Conservation (phyloP, 1,140 invertebrate species). For the Drosophila truncata region DNA sequence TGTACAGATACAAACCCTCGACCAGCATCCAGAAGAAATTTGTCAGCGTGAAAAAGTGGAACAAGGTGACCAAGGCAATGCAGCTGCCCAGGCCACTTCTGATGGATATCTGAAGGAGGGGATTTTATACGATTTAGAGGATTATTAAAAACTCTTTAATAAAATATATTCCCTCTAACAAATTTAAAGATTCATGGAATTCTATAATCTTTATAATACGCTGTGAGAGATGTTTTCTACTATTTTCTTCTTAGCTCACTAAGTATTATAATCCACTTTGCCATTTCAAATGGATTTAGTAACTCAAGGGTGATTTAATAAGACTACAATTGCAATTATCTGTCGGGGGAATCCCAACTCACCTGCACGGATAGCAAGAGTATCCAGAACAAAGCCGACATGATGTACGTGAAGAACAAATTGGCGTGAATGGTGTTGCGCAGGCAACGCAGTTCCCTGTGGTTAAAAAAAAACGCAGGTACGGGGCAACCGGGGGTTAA, state of each 20-base stretch:
- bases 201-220: neutral
- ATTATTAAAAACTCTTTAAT: no score
- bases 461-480: neutral
- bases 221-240: neutral
- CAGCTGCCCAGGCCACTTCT: slow-evolving; percentile 87
- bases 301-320: slow-evolving; percentile 17
- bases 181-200: neutral
- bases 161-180: neutral
- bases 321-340: slow-evolving; percentile 22
- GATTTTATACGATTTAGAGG: neutral
- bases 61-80: slow-evolving; percentile 90
- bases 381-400: slow-evolving; percentile 85
- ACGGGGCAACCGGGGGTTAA: neutral
- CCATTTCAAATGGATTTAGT: neutral
- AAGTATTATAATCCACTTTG: neutral
- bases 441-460: slow-evolving; percentile 95
- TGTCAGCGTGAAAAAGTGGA: slow-evolving; percentile 96
- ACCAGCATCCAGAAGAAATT: slow-evolving; percentile 99
- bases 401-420: slow-evolving; percentile 85
- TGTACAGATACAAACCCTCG: slow-evolving; percentile 97
- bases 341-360: slow-evolving; percentile 7
- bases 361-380: slow-evolving; percentile 82
- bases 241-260: no score
- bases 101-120: slow-evolving; percentile 67
- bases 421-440: slow-evolving; percentile 92